A percentile compares a stretch with the other conserved stretches of the same genome.
Evolutionary conservation across 2,113 vertebrate species (phyloP).

Genomic region (chimpanzee (Pan troglodytes)): DNA sequence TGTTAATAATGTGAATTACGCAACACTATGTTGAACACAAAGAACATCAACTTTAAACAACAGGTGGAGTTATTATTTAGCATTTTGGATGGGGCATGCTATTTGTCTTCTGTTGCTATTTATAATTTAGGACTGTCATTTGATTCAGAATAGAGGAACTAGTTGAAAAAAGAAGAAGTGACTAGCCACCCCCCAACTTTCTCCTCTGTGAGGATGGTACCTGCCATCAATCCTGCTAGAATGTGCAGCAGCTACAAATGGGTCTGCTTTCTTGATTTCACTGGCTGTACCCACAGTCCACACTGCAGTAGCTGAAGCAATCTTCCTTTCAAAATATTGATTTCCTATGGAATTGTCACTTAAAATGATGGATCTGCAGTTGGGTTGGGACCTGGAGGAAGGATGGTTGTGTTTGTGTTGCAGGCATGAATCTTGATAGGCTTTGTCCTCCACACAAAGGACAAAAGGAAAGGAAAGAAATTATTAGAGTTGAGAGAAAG

Average conservation of each 20-base stretch:
- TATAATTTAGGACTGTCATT: conserved; percentile 52
- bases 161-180: conserved; percentile 37
- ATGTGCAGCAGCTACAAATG: conserved; percentile 47
- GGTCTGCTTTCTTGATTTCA: conserved; percentile 69
- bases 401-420: conserved; percentile 58
- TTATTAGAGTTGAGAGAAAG: conserved; percentile 31
- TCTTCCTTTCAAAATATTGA: conserved; percentile 74
- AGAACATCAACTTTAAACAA: conserved; percentile 42
- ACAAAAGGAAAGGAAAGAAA: conserved; percentile 52
- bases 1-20: not conserved
- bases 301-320: conserved; percentile 51
- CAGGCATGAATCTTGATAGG: conserved; percentile 65
- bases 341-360: conserved; percentile 77
- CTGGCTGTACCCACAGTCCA: conserved; percentile 8
- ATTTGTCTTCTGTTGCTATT: conserved; percentile 50
- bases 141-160: conserved; percentile 44
- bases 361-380: conserved; percentile 74
- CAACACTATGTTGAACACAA: conserved; percentile 1
- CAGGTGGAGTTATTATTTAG: conserved; percentile 38
- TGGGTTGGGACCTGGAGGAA: conserved; percentile 65
- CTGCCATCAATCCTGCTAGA: conserved; percentile 65
- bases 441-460: conserved; percentile 74
- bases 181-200: not conserved
- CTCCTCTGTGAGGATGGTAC: conserved; percentile 42
- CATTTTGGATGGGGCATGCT: conserved; percentile 6